Percentiles rank a stretch among this genome's conserved stretches.
phyloP scores from a whole-genome alignment of 2,888 invertebrate genomes.

The Schrankia costaestrigalis region DNA sequence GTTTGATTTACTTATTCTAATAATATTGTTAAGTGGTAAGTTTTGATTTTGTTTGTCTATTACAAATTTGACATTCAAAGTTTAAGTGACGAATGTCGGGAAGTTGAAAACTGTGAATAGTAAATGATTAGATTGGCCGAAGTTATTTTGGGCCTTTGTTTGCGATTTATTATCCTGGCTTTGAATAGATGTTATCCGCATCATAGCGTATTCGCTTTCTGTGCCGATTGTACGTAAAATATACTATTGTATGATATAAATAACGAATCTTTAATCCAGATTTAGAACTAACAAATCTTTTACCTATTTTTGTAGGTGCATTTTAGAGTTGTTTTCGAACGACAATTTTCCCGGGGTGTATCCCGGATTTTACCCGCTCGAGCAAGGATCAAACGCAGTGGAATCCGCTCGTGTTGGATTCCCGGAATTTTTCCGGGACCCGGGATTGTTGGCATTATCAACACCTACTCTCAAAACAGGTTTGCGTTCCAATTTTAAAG shows the following conservation, averaged over 20 bases:
- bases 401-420: conserved; percentile 39
- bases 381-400: conserved; percentile 38
- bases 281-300: conserved; percentile 2
- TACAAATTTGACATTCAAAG: not conserved
- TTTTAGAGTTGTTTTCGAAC: conserved; percentile 27
- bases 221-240: too few relatives aligned
- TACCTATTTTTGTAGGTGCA: conserved; percentile 12
- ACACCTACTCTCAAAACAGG: conserved; percentile 33
- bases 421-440: conserved; percentile 28
- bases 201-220: too few relatives aligned
- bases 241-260: too few relatives aligned
- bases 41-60: conserved; percentile 1
- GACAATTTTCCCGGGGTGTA: conserved; percentile 30
- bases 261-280: not conserved
- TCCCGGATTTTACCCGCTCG: conserved; percentile 34
- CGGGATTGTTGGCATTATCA: conserved; percentile 35
- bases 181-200: too few relatives aligned
- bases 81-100: too few relatives aligned
- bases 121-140: too few relatives aligned
- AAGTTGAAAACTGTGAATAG: too few relatives aligned
- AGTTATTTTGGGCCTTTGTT: too few relatives aligned
- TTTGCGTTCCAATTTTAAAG: conserved; percentile 30
- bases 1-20: conserved; percentile 3
- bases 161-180: too few relatives aligned
- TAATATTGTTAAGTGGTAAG: conserved; percentile 3